Evolutionary conservation across 2,888 invertebrate genomes (phyloP).

Genomic region (Rhingia campestris): DNA sequence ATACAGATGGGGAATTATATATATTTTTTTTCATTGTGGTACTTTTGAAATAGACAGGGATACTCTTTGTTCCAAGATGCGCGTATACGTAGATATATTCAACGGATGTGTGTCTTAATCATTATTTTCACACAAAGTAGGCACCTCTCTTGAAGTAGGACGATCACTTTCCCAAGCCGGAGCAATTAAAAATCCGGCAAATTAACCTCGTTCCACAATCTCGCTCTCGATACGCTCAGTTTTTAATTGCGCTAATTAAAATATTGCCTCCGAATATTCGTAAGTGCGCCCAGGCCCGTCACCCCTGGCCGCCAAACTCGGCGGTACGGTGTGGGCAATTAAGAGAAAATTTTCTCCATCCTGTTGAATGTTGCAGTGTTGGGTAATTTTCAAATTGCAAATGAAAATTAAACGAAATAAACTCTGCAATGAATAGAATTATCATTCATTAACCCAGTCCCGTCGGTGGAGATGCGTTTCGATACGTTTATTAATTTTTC

Average conservation of each 20-base stretch:
- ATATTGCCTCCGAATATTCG: slow-evolving; percentile 56
- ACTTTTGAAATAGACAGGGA: slow-evolving; percentile 34
- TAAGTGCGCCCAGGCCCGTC: background rate
- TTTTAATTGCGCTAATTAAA: slow-evolving; percentile 74
- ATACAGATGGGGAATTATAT: slow-evolving; percentile 57
- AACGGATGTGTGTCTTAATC: slow-evolving; percentile 26
- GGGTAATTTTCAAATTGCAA: slow-evolving; percentile 67
- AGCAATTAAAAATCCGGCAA: slow-evolving; percentile 71
- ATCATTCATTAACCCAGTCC: slow-evolving; percentile 22
- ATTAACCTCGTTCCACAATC: slow-evolving; percentile 73
- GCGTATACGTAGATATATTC: background rate
- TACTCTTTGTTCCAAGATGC: slow-evolving; percentile 54
- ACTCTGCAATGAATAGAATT: slow-evolving; percentile 6
- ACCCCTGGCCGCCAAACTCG: background rate
- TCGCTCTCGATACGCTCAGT: slow-evolving; percentile 70
- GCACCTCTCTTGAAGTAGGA: slow-evolving; percentile 49
- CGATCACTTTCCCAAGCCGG: slow-evolving; percentile 59
- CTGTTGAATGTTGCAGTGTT: slow-evolving; percentile 32
- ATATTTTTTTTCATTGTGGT: slow-evolving; percentile 6
- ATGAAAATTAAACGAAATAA: slow-evolving; percentile 44
- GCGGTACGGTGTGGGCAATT: slow-evolving; percentile 38
- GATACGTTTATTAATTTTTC: slow-evolving; percentile 70
- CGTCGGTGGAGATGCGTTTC: slow-evolving; percentile 38
- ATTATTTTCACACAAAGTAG: slow-evolving; percentile 51
- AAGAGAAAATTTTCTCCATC: slow-evolving; percentile 52